Evolutionary conservation across 2,888 invertebrate genomes (phyloP).

Genomic region (Drosophila formosana): DNA sequence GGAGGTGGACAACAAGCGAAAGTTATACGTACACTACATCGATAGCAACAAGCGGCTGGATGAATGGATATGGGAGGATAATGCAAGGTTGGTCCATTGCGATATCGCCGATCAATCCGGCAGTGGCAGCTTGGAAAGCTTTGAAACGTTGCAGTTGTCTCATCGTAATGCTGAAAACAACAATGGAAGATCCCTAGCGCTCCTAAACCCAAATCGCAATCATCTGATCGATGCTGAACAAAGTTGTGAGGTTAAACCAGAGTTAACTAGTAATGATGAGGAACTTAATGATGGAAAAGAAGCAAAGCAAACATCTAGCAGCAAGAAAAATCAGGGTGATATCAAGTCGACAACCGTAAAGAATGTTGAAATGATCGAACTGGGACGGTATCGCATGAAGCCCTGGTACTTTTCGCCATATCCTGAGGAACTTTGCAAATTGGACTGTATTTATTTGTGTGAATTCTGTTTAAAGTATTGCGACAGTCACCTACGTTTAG

Average conservation of each 20-base stretch:
- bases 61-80: conserved; percentile 98
- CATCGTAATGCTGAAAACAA: background rate
- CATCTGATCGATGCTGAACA: conserved; percentile 87
- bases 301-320: background rate
- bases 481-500: conserved; percentile 97
- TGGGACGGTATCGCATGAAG: conserved; percentile 96
- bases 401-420: conserved; percentile 99
- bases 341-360: conserved; percentile 97
- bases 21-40: conserved; percentile 98
- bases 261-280: background rate
- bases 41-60: conserved; percentile 99
- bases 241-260: background rate
- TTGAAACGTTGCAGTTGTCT: no score
- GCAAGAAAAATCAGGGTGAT: background rate
- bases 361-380: conserved; percentile 98
- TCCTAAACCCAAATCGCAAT: conserved; percentile 76
- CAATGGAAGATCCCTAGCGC: background rate
- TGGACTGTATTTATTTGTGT: conserved; percentile 97
- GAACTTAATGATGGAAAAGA: conserved; percentile 49
- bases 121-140: background rate
- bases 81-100: conserved; percentile 95
- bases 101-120: conserved; percentile 85
- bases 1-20: conserved; percentile 88
- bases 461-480: conserved; percentile 99
- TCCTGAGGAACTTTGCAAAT: conserved; percentile 95